Conservation (phyloP, 92 coral and sea anemone species). For the Porites divaricata region DNA sequence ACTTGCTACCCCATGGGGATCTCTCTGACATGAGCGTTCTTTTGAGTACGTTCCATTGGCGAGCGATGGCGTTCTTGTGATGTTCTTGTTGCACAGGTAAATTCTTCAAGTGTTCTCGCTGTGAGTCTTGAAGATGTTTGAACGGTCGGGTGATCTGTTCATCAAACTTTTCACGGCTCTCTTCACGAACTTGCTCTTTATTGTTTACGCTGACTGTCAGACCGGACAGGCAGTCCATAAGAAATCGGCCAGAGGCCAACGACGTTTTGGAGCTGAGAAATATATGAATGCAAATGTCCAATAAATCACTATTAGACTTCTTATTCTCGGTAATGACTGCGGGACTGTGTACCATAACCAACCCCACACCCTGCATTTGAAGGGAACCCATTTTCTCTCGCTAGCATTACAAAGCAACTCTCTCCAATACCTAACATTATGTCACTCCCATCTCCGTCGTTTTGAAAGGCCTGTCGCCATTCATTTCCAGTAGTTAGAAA, state of each 20-base stretch:
- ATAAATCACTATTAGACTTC: not conserved
- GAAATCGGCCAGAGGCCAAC: constrained; percentile 91
- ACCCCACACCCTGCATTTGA: too few species aligned
- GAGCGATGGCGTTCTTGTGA: constrained; percentile 38
- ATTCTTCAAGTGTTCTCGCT: constrained; percentile 53
- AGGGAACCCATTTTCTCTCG: too few species aligned
- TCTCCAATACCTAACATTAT: too few species aligned
- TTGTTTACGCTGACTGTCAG: constrained; percentile 65
- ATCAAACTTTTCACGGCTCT: constrained; percentile 71
- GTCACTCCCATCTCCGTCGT: too few species aligned
- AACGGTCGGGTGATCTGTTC: constrained; percentile 61
- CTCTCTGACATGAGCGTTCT: constrained; percentile 84
- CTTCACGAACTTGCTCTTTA: constrained; percentile 62
- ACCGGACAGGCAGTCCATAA: constrained; percentile 98
- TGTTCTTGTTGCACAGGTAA: constrained; percentile 51
- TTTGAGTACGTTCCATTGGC: constrained; percentile 83
- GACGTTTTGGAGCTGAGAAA: constrained; percentile 78
- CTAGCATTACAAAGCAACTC: too few species aligned
- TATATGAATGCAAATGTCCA: not conserved
- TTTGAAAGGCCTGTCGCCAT: too few species aligned
- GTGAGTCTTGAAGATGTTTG: constrained; percentile 66
- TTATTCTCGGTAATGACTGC: too few species aligned
- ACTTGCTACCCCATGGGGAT: constrained; percentile 92
- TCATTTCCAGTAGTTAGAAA: too few species aligned
- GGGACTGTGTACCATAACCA: too few species aligned